Base-by-base conservation (phyloP, 2,888 invertebrate genomes). In the Xylota sylvarum region DNA sequence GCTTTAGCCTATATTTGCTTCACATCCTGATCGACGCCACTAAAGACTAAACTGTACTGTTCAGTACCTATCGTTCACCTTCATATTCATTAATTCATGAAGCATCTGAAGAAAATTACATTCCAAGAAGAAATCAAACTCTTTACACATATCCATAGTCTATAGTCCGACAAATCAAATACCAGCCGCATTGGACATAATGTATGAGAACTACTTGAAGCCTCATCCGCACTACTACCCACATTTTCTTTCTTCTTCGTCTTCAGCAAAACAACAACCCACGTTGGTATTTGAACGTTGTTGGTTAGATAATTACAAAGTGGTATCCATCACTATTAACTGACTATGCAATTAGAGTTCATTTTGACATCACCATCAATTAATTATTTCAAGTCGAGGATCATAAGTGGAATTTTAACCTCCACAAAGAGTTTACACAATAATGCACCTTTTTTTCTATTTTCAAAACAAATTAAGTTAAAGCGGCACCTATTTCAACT, bases 291-390 rank as follows among this genome's bases (percentile, higher is more conserved):
- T 48, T 5, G 35, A 67, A 43, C 35, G 50, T 17, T n/a, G n/a
- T 19, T 27, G 55, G 32, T 50, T 17, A 50, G 14, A 60, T 73
- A 73, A 73, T 73, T 73, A 73, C 73, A 37, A 50, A 73, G 37
- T 73, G 62, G 10, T 62, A 37, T 73, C 73, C 73, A 73, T 73
- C 73, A 73, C 30, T 62, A 62, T 73, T 62, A 77, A 69, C 77
- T 60, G 10, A 58, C 58, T 40, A 48, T 69, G 58, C 60, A 77
- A 77, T 77, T 77, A 77, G 32, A 69, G 77, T 46, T 48, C 60
- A 32, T 67, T 77, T 65, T 32, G 77, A 77, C 67, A 58, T 77
- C 56, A 58, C 48, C 77, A 37, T 50, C 58, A 77, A 58, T 77
- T 77, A 77, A 67, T 56, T 55, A 58, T 77, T 23, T 58, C 76